These are phyloP conservation scores for Menura novaehollandiae DNA, from an alignment of 2,113 vertebrate genomes.

Conservation along the genomic window DNA sequence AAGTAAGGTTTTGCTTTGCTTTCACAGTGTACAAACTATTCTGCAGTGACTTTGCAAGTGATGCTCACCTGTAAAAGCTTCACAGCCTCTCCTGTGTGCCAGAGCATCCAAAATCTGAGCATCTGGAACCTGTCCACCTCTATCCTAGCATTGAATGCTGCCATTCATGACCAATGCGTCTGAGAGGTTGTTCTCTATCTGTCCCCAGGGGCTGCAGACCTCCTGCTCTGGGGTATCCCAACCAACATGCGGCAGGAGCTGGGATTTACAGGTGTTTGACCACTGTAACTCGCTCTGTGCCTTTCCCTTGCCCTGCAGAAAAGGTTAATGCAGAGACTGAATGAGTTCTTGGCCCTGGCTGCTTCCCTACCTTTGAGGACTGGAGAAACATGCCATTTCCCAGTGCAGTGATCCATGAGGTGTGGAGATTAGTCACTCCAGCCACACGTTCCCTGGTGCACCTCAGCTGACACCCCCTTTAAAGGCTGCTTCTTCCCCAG, in stretches of 20 bases:
- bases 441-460: slow-evolving; percentile 41
- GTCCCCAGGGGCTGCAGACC: not conserved
- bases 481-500: slow-evolving; percentile 63
- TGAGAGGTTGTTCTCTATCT: not conserved
- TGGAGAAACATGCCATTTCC: slow-evolving; percentile 70
- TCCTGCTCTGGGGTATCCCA: not conserved
- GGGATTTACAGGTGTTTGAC: not conserved
- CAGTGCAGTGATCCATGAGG: slow-evolving; percentile 77
- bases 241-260: not conserved
- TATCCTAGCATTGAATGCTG: not conserved
- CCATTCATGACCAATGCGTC: not conserved
- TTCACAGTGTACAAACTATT: not conserved
- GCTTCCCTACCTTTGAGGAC: slow-evolving; percentile 34
- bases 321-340: slow-evolving; percentile 46
- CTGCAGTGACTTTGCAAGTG: not conserved
- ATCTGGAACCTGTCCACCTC: not conserved
- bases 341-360: not conserved
- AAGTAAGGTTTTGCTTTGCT: slow-evolving; percentile 43
- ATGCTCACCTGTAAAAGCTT: not conserved
- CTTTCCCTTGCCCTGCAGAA: not conserved
- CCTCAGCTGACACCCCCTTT: not conserved
- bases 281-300: not conserved
- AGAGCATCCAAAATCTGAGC: not conserved
- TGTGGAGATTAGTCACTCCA: slow-evolving; percentile 79
- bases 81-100: not conserved